These are phyloP conservation scores for Tetragonisca angustula DNA, from an alignment of 2,888 invertebrate species.

Conservation along the genomic window DNA sequence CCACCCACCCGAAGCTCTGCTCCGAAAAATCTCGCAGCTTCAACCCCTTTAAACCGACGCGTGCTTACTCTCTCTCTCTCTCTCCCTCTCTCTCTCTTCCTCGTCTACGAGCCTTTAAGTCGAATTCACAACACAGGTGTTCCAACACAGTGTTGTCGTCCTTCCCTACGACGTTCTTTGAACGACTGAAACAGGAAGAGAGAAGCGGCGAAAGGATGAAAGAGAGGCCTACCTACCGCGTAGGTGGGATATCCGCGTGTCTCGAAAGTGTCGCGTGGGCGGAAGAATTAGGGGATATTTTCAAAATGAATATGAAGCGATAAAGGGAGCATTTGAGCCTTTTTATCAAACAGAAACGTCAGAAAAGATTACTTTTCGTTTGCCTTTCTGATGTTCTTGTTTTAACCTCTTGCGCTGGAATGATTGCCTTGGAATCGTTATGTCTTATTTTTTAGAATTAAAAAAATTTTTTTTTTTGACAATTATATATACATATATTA, in stretches of 20 bases:
- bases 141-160: neutral
- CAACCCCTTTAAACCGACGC: conserved; percentile 35
- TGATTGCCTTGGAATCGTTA: no score
- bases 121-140: conserved; percentile 14
- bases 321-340: no score
- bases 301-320: no score
- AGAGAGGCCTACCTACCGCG: neutral
- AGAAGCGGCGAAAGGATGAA: neutral
- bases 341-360: no score
- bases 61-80: neutral
- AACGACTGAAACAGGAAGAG: neutral
- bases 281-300: no score
- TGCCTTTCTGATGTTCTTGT: no score
- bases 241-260: neutral
- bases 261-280: neutral
- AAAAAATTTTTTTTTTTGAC: no score
- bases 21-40: conserved; percentile 51
- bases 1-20: conserved; percentile 31
- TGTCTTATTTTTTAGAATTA: no score
- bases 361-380: no score
- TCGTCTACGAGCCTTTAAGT: conserved; percentile 1
- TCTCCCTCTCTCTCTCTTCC: no score
- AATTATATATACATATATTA: no score
- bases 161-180: neutral
- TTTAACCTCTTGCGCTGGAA: no score